A percentile compares a stretch with the other conserved stretches of the same genome.
phyloP scores from a whole-genome alignment of 2,113 vertebrate species.

The Ophthalmolycus amberensis region DNA sequence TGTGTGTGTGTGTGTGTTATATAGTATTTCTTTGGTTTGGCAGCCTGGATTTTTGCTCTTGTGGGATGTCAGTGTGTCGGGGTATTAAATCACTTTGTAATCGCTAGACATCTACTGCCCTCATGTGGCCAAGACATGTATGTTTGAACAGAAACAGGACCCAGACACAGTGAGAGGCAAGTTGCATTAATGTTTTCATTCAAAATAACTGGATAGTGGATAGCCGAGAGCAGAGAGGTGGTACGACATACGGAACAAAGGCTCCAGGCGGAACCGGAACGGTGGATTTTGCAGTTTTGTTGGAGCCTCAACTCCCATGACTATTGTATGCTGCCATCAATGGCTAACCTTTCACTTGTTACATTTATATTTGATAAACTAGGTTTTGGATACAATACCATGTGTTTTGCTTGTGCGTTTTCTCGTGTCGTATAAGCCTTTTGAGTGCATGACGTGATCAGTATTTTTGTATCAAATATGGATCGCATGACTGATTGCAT shows the following conservation, averaged over 20 bases:
- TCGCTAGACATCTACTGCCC: constrained; percentile 70
- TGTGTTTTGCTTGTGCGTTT: not conserved
- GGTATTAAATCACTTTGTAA: constrained; percentile 9
- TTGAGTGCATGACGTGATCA: not conserved
- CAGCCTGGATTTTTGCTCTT: constrained; percentile 29
- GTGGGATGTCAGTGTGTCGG: not conserved
- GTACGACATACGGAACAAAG: not conserved
- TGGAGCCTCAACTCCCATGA: not conserved
- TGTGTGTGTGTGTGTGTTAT: not conserved
- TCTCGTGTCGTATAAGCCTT: not conserved
- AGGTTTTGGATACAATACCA: not conserved
- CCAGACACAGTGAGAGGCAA: not conserved
- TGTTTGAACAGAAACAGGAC: not conserved
- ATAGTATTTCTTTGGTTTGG: constrained; percentile 36
- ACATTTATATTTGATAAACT: not conserved
- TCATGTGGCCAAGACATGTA: constrained; percentile 60
- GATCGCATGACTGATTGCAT: not conserved
- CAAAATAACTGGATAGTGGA: not conserved
- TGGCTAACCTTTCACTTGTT: not conserved
- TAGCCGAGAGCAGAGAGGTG: not conserved
- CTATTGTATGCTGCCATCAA: not conserved
- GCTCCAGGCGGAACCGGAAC: not conserved
- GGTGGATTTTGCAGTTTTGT: not conserved
- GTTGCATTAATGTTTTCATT: not conserved
- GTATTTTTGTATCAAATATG: not conserved